These are phyloP conservation scores for Rotaria magnacalcarata DNA, from an alignment of 2,888 invertebrate species.

Conservation along the genomic window DNA sequence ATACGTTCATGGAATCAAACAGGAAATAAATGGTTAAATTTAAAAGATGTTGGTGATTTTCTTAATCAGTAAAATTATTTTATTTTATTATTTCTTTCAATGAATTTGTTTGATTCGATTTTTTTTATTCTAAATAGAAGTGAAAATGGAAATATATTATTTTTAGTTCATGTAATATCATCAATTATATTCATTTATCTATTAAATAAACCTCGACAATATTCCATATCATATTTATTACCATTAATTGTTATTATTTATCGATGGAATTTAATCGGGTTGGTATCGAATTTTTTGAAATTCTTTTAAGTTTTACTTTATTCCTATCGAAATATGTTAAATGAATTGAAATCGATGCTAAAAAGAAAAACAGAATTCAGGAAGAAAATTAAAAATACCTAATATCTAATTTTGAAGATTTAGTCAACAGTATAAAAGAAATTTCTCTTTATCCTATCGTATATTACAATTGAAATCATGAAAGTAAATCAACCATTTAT, in stretches of 20 bases:
- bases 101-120: not conserved
- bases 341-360: too few relatives aligned
- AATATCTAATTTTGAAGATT: too few relatives aligned
- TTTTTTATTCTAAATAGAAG: constrained; percentile 70
- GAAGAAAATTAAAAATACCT: too few relatives aligned
- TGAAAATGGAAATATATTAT: constrained; percentile 85
- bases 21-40: constrained; percentile 76
- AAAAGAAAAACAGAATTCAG: too few relatives aligned
- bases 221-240: not conserved
- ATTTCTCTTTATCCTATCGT: too few relatives aligned
- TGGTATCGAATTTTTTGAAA: not conserved
- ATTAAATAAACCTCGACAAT: not conserved
- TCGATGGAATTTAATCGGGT: not conserved
- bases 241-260: not conserved
- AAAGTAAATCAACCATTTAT: too few relatives aligned
- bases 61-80: constrained; percentile 50
- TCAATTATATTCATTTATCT: constrained; percentile 72
- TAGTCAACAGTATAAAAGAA: too few relatives aligned
- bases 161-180: constrained; percentile 82
- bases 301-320: too few relatives aligned
- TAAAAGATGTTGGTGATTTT: constrained; percentile 68
- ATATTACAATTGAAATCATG: too few relatives aligned
- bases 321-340: too few relatives aligned
- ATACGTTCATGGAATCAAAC: constrained; percentile 76
- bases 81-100: too few relatives aligned